Conservation (phyloP, 2,888 invertebrate genomes). For the Eupithecia inturbata region DNA sequence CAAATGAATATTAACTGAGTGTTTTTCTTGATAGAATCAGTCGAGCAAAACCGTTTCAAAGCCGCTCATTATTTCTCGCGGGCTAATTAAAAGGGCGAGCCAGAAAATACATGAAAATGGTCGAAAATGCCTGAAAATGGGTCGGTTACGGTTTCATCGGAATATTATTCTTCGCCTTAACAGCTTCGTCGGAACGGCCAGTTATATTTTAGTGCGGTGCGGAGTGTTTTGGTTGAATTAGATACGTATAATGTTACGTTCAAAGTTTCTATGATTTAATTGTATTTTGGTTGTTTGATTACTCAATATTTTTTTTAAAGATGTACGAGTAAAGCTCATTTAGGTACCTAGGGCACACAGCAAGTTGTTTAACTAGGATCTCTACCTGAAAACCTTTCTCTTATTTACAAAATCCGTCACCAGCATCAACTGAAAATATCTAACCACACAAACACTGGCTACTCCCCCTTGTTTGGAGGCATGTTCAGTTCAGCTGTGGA, state of each 20-base stretch:
- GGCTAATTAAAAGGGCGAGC: slow-evolving; percentile 13
- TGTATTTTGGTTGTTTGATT: not conserved
- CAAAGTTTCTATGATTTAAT: not conserved
- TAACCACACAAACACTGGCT: too few relatives aligned
- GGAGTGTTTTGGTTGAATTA: slow-evolving; percentile 6
- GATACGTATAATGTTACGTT: not conserved
- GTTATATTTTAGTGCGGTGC: slow-evolving; percentile 10
- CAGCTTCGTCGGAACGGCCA: not conserved
- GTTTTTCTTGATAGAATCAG: slow-evolving; percentile 11
- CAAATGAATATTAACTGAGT: not conserved
- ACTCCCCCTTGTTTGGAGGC: too few relatives aligned
- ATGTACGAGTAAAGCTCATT: too few relatives aligned
- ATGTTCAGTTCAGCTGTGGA: too few relatives aligned
- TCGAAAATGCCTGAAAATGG: slow-evolving; percentile 5
- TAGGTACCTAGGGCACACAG: too few relatives aligned
- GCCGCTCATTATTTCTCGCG: not conserved
- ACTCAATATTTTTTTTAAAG: too few relatives aligned
- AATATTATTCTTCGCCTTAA: slow-evolving; percentile 23
- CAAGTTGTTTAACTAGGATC: too few relatives aligned
- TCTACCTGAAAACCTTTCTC: too few relatives aligned
- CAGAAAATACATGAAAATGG: too few relatives aligned
- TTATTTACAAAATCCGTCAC: too few relatives aligned
- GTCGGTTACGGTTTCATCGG: slow-evolving; percentile 27
- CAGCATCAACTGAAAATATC: too few relatives aligned
- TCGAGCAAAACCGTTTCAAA: slow-evolving; percentile 6